Evolutionary conservation across 2,797 vertebrate genomes (phyloP).

Genomic region (Lemur catta): DNA sequence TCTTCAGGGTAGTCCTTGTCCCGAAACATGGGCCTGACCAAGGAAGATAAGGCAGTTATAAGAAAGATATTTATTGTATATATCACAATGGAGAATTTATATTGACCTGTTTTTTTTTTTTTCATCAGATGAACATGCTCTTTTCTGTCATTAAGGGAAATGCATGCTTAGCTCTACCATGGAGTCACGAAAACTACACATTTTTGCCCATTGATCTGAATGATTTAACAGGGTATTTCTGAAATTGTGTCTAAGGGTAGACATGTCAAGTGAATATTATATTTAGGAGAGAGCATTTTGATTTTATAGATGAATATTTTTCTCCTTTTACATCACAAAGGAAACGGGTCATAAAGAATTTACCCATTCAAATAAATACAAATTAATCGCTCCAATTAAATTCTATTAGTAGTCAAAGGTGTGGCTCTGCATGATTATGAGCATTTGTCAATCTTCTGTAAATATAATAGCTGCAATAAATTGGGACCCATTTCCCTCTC

Average conservation of each 20-base stretch:
- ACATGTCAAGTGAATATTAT: not conserved
- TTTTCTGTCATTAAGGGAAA: conserved; percentile 24
- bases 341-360: not conserved
- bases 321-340: not conserved
- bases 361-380: not conserved
- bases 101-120: not conserved
- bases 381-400: not conserved
- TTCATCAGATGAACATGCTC: not conserved
- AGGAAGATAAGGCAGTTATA: not conserved
- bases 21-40: not conserved
- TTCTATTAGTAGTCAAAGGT: not conserved
- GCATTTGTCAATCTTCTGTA: not conserved
- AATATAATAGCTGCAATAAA: not conserved
- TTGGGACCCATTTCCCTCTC: not conserved
- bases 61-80: conserved; percentile 40
- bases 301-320: not conserved
- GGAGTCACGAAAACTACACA: not conserved
- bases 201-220: not conserved
- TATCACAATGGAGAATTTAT: not conserved
- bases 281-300: not conserved
- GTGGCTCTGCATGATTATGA: not conserved
- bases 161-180: not conserved
- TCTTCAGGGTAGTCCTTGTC: not conserved
- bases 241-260: not conserved
- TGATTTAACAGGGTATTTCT: not conserved